These are phyloP conservation scores for Nothoprocta pentlandii DNA, from an alignment of 2,113 vertebrate species.

Conservation along the genomic window DNA sequence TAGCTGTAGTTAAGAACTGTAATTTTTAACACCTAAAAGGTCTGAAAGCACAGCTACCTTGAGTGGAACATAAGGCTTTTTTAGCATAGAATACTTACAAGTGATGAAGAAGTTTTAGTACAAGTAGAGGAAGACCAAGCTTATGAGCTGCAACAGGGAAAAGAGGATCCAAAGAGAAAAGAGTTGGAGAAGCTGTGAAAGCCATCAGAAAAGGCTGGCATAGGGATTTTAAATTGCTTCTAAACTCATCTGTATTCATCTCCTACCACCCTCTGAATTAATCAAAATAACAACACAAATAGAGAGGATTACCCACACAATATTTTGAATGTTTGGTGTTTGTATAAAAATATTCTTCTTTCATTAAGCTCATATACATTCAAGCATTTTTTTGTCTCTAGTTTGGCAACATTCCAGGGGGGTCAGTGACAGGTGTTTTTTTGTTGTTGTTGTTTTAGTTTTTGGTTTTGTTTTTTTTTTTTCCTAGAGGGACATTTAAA, in stretches of 20 bases:
- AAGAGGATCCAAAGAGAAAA: background rate
- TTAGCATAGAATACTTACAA: background rate
- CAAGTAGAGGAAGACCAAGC: background rate
- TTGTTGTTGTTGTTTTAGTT: no score
- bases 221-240: background rate
- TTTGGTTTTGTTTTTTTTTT: background rate
- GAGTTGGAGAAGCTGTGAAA: background rate
- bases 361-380: background rate
- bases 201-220: background rate
- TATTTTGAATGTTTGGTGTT: background rate
- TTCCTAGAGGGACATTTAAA: slow-evolving; percentile 4
- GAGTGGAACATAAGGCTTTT: background rate
- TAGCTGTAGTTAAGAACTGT: background rate
- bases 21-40: background rate
- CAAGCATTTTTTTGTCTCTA: background rate
- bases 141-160: background rate
- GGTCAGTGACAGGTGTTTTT: background rate
- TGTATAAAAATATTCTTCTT: background rate
- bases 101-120: background rate
- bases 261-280: background rate
- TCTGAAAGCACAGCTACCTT: background rate
- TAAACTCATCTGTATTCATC: background rate
- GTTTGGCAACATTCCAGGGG: background rate
- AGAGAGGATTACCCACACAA: background rate
- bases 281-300: background rate